phyloP scores from a whole-genome alignment of 2,113 vertebrate genomes.

The Bathybates hornii region DNA sequence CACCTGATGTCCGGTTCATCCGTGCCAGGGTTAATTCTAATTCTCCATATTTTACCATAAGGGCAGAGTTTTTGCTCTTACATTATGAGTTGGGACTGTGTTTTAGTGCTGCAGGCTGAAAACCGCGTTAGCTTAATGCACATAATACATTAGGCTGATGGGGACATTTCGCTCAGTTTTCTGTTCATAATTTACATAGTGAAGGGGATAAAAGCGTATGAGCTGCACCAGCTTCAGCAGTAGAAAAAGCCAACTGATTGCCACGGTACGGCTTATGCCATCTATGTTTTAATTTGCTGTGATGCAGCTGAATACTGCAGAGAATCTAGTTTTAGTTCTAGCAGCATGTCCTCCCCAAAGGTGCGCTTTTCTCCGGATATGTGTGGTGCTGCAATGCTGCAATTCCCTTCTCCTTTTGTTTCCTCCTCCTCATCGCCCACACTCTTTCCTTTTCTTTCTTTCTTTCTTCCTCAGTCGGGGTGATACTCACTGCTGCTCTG shows the following conservation, averaged over 20 bases:
- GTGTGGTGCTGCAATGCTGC: slow-evolving; percentile 13
- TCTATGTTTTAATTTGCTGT: neutral
- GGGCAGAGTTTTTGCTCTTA: neutral
- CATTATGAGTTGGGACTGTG: neutral
- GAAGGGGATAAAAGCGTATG: slow-evolving; percentile 22
- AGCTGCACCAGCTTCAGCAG: neutral
- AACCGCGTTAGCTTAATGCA: slow-evolving; percentile 34
- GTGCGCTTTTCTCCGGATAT: neutral
- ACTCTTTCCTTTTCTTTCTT: neutral
- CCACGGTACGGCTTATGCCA: neutral
- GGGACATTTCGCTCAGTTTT: slow-evolving; percentile 37
- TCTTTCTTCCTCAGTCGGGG: slow-evolving; percentile 21
- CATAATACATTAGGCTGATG: slow-evolving; percentile 33
- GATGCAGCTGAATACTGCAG: neutral
- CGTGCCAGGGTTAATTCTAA: neutral
- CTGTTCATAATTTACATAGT: slow-evolving; percentile 34
- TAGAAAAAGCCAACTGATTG: neutral
- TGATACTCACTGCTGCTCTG: slow-evolving; percentile 26
- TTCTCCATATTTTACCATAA: neutral
- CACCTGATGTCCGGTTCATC: neutral
- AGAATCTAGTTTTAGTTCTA: neutral
- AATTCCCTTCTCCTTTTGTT: neutral
- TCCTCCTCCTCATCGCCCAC: slow-evolving; percentile 39
- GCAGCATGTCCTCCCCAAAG: neutral
- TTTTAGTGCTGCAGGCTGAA: neutral